A percentile compares a stretch with the other conserved stretches of the same genome.
phyloP scores from a whole-genome alignment of 2,888 invertebrate genomes.

The Ormyrus thymus region DNA sequence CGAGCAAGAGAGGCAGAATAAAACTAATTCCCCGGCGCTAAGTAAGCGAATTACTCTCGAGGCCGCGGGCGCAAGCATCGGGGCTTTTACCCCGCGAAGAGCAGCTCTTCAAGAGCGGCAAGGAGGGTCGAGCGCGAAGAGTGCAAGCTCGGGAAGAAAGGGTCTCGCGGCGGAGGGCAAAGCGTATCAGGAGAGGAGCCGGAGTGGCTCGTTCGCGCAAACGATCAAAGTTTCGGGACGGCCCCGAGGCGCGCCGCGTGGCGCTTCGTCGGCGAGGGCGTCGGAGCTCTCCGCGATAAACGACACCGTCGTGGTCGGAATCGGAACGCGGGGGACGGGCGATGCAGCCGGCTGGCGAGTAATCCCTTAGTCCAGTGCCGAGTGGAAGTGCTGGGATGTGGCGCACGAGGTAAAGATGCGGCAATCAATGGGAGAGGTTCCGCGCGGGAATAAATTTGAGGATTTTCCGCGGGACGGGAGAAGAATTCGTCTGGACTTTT shows the following conservation, averaged over 20 bases:
- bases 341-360: neutral
- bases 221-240: slow-evolving; percentile 38
- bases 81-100: slow-evolving; percentile 3
- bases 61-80: neutral
- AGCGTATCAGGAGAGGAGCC: neutral
- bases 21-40: neutral
- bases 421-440: too few relatives aligned
- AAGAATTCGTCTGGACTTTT: too few relatives aligned
- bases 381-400: neutral
- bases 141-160: neutral
- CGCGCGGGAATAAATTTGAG: too few relatives aligned
- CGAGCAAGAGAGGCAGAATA: neutral
- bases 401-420: too few relatives aligned
- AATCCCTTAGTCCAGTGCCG: neutral
- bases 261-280: too few relatives aligned
- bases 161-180: neutral
- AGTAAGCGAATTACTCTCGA: neutral
- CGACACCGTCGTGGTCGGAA: slow-evolving; percentile 28
- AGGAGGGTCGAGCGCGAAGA: neutral
- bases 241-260: neutral
- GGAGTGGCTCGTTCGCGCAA: slow-evolving; percentile 31
- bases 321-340: slow-evolving; percentile 1
- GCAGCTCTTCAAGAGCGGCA: slow-evolving; percentile 4
- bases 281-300: slow-evolving; percentile 11
- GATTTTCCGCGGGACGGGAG: too few relatives aligned